Base-by-base conservation (phyloP, 2,113 vertebrate genomes). In the Grammomys dolichurus region DNA sequence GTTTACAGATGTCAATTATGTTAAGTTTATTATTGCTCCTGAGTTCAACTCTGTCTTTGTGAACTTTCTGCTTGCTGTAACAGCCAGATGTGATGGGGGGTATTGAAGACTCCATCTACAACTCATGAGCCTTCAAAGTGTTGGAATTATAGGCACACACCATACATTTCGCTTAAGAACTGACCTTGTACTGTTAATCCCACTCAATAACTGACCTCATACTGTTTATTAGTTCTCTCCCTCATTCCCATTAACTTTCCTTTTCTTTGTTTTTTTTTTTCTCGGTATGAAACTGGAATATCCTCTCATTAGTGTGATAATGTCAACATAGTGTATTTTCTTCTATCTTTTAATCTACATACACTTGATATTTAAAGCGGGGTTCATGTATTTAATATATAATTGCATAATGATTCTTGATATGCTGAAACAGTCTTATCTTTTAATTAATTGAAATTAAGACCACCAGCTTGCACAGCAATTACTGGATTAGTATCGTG, bases 381-480 rank as follows among this genome's bases (percentile, higher is more conserved):
- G 33, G 40, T 28, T 56, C 19, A 26, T 56, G 56, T 72, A 16
- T 87, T 87, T 54, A 70, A 51, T 51, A 70, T 24, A 48, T 26
- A 70, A 48, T 54, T 87, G 31, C 10, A 24, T 54, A 14, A 20
- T 6, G 9, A 70, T 87, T 69, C 43, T 70, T 70, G 65, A 87
- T 54, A 67, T 87, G 13, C 43, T 54, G 20, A 69, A 24, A 87
- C 85, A 54, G n/a, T 54, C 33, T 72, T 72, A 69, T 87, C 46
- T 54, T 86, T 86, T 85, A 85, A 85, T 85, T 85, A 85, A 65
- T 85, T 65, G 26, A 58, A 86, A 86, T 86, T 69, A 86, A 86
- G 43, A 67, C 12, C 17, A 48, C 20, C 31, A 36, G 46, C 63
- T 69, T 87, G 36, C 65, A 70, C 13, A 54, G 11, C 12, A 36